A percentile compares a stretch with the other conserved stretches of the same genome.
Evolutionary conservation across 92 coral and sea anemone species (phyloP).

Genomic region (Nematostella vectensis): DNA sequence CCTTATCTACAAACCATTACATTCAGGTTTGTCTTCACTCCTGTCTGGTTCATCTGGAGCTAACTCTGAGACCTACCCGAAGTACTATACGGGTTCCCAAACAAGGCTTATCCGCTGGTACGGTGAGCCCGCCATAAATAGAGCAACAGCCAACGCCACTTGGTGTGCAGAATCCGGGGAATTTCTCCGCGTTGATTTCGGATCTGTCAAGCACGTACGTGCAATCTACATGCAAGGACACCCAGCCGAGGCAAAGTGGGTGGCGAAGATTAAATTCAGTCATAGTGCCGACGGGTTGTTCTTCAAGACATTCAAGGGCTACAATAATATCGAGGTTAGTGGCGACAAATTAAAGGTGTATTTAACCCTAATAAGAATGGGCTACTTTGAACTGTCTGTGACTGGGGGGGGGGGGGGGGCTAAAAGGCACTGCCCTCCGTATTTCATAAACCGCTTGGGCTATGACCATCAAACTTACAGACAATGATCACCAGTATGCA

Average conservation of each 20-base stretch:
- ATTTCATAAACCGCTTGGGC: too few relatives aligned
- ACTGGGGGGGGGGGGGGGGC: too few relatives aligned
- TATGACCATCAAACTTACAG: too few relatives aligned
- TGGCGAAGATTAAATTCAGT: slow-evolving; percentile 14
- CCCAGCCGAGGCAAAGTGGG: slow-evolving; percentile 34
- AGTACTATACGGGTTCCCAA: slow-evolving; percentile 9
- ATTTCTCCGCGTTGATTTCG: slow-evolving; percentile 43
- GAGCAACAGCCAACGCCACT: slow-evolving; percentile 15
- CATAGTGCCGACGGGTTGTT: slow-evolving; percentile 41
- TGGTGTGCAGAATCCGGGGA: slow-evolving; percentile 36
- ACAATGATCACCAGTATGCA: too few relatives aligned
- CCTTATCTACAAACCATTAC: too few relatives aligned
- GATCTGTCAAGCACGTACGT: slow-evolving; percentile 23
- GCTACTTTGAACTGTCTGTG: too few relatives aligned
- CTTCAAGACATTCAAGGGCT: slow-evolving; percentile 19
- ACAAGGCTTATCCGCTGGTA: slow-evolving; percentile 17
- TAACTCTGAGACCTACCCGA: not conserved
- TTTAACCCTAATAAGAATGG: too few relatives aligned
- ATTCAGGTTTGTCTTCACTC: too few relatives aligned
- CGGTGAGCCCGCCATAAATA: slow-evolving; percentile 10
- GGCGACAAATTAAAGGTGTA: too few relatives aligned
- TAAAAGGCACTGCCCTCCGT: too few relatives aligned
- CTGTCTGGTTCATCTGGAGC: too few relatives aligned
- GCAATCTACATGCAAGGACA: slow-evolving; percentile 32
- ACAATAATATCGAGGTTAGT: slow-evolving; percentile 5